Evolutionary conservation across 2,797 vertebrate species (phyloP), one percentile per base, ranked within the genome.

Genomic region (Acrossocheilus wenchowensis): DNA sequence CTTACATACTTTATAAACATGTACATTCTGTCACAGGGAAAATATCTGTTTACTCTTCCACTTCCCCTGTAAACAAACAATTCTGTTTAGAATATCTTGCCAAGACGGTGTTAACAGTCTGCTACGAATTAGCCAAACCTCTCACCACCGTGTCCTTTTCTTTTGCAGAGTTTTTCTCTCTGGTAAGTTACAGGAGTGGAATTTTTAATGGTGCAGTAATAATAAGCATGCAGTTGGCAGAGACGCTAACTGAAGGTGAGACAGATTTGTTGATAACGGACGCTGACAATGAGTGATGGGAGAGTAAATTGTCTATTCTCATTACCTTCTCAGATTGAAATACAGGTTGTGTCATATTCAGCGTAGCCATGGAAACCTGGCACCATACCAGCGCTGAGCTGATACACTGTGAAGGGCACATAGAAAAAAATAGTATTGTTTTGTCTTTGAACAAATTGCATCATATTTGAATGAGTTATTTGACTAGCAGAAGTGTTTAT

Each of bases 281-380:
- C 60, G 48, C 89, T 94, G 96, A 94, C 96, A 95, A 92, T 94
- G 96, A 95, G 88, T 94, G 95, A 96, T 95, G 93, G 92, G 91
- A 88, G 91, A 90, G 89, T 90, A 94, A 93, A 91, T 91, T 92
- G 94, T 95, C 93, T 93, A 89, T 91, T 94, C 92, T 94, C 91
- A 91, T 95, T 95, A 96, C 94, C 94, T 95, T 94, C 91, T 91
- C 89, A 93, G 95, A 96, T 94, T 94, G 94, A 95, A 95, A 95
- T 95, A 93, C 92, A 93, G 92, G 94, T 93, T 92, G 92, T 92
- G 92, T 93, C 92, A 90, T 95, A 92, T 95, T 84, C 93, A 86
- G 92, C 87, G 93, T 96, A 94, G 93, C 94, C 94, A 94, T 92
- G 94, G 93, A 93, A 93, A 94, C 91, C 85, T 86, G 89, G 89